Conservation (phyloP, 1,140 invertebrate genomes). For the Aphidius gifuensis region DNA sequence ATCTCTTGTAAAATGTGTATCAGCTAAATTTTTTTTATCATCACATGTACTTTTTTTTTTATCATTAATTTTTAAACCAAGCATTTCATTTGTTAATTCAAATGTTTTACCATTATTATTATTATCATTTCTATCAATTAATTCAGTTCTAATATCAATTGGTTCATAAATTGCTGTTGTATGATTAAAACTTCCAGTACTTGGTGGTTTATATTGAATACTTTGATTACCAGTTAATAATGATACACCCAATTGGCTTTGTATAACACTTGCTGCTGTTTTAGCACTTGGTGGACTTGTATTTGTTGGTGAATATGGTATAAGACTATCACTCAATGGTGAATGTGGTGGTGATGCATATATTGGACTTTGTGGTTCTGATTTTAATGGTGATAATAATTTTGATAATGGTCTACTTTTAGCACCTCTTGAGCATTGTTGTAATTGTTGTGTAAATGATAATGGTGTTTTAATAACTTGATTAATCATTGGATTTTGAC, state of each 20-base stretch:
- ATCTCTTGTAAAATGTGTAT: conserved; percentile 75
- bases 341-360: conserved; percentile 81
- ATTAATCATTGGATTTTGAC: conserved; percentile 51
- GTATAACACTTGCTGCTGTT: conserved; percentile 50
- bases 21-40: conserved; percentile 52
- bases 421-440: conserved; percentile 61
- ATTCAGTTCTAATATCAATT: conserved; percentile 50
- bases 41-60: conserved; percentile 45
- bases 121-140: conserved; percentile 40
- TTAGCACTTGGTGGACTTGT: conserved; percentile 51
- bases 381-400: conserved; percentile 68
- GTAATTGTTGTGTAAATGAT: conserved; percentile 76
- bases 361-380: conserved; percentile 75
- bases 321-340: conserved; percentile 68
- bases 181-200: conserved; percentile 42
- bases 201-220: conserved; percentile 46
- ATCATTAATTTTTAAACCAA: conserved; percentile 42
- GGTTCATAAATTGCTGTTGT: conserved; percentile 50
- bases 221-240: conserved; percentile 47
- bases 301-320: conserved; percentile 52
- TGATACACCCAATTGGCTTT: conserved; percentile 50
- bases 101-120: conserved; percentile 42
- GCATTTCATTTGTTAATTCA: conserved; percentile 52
- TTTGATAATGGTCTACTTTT: conserved; percentile 61
- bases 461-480: conserved; percentile 54